Base-by-base conservation (phyloP, 2,888 invertebrate species). In the Adelognathus sp. region DNA sequence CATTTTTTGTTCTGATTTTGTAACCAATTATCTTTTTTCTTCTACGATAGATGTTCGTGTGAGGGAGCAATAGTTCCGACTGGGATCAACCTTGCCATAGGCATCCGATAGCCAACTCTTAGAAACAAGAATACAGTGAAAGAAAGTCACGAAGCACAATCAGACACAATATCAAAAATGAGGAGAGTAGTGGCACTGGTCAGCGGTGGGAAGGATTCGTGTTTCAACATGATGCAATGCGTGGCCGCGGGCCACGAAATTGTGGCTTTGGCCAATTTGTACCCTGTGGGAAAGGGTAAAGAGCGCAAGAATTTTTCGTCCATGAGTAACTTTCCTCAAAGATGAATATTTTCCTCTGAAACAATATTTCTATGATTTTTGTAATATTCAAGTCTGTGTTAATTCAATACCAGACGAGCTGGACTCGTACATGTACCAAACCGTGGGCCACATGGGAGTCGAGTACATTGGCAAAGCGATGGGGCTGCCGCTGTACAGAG, bases 391-490 rank as follows among this genome's bases (percentile, higher is more conserved):
- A 21, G 33, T 14, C 39, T 70, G 61, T 41, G 52, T 52, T 56
- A 56, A 56, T 60, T 81, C 78, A 63, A 84, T 92, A 92, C 44
- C 91, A 96, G 96, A 96, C 94, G 98, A 98, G 92, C 91, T 98
- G 87, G 98, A 99, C 92, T 98, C 98, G 90, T 99, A 97, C 90
- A 99, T 99, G 99, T 99, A 99, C 91, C 99, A 99, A 93, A 98
- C 98, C 63, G 99, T 99, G 70, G 99, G 99, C 0, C 97, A 98
- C 91, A 97, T 98, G 93, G 98, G 97, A 16, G 96, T 99, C 82
- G 95, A 96, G 82, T 93, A 96, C 83, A 97, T 98, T 91, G 97
- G 98, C 27, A 96, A 98, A 91, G 99, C 99, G 1, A 97, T 99
- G 96, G 97, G 94, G 2, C 92, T 99, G 75, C 99, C 99, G 0